Evolutionary conservation across 2,797 vertebrate species (phyloP).

Genomic region (Taeniopygia guttata): DNA sequence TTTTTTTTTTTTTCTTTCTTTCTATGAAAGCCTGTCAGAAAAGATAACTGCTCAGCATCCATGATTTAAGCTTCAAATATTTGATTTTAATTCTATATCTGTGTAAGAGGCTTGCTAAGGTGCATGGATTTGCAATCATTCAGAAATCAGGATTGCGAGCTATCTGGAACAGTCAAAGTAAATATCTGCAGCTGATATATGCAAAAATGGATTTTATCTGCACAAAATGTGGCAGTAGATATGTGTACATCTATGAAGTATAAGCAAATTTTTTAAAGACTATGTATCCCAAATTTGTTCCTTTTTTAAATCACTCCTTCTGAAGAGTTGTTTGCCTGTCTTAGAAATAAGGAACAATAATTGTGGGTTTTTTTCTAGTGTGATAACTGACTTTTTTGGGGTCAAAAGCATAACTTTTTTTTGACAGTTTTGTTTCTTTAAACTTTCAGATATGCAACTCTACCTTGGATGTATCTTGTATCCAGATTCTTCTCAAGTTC

Average conservation of each 20-base stretch:
- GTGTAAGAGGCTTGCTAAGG: neutral
- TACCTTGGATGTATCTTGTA: constrained; percentile 74
- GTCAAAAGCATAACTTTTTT: neutral
- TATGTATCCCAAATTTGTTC: neutral
- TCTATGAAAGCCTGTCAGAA: neutral
- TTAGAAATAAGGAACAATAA: neutral
- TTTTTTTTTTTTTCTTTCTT: neutral
- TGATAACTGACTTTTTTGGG: accelerated
- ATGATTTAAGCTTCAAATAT: neutral
- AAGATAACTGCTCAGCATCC: neutral
- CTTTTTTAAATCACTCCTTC: neutral
- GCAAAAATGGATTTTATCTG: neutral
- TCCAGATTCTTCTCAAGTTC: constrained; percentile 73
- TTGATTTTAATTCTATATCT: neutral
- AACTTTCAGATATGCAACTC: constrained; percentile 66
- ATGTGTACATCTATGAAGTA: neutral
- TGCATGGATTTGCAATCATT: neutral
- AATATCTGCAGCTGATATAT: neutral
- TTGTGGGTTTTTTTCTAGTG: accelerated
- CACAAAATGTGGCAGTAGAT: neutral
- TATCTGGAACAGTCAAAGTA: neutral
- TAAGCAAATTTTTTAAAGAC: neutral
- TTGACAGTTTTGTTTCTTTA: neutral
- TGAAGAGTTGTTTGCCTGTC: neutral
- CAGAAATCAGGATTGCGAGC: neutral